Conservation (phyloP, 35 echinoderm and acorn worm genomes). For the Ophioderma brevispina region DNA sequence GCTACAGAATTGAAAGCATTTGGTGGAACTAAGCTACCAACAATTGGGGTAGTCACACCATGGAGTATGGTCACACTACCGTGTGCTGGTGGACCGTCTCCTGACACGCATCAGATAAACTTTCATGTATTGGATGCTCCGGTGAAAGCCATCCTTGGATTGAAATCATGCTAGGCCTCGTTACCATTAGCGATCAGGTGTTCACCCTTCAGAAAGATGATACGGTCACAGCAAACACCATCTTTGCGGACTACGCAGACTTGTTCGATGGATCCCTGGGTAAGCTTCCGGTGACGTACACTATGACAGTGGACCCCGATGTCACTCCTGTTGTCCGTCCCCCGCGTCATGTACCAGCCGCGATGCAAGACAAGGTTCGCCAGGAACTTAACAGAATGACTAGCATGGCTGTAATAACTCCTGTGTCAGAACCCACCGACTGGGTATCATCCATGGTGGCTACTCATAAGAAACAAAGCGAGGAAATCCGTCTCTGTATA, state of each 20-base stretch:
- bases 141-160: not conserved
- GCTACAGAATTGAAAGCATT: not conserved
- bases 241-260: not conserved
- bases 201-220: not conserved
- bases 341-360: not conserved
- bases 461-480: conserved; percentile 15
- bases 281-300: not conserved
- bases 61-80: not conserved
- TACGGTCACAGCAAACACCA: not conserved
- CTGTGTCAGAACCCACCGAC: conserved; percentile 34
- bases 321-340: not conserved
- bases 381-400: conserved; percentile 21
- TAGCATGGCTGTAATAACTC: conserved; percentile 6
- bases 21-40: not conserved
- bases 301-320: not conserved
- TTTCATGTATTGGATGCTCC: not conserved
- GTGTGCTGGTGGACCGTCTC: not conserved
- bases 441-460: conserved; percentile 15
- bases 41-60: not conserved
- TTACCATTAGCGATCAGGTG: not conserved
- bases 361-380: conserved; percentile 26
- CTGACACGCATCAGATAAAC: not conserved
- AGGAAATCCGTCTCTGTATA: not conserved
- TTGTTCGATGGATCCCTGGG: not conserved
- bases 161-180: not conserved